A percentile compares a stretch with the other conserved stretches of the same genome.
Evolutionary conservation across 2,888 invertebrate genomes (phyloP).

Genomic region (Perizoma affinitatum): DNA sequence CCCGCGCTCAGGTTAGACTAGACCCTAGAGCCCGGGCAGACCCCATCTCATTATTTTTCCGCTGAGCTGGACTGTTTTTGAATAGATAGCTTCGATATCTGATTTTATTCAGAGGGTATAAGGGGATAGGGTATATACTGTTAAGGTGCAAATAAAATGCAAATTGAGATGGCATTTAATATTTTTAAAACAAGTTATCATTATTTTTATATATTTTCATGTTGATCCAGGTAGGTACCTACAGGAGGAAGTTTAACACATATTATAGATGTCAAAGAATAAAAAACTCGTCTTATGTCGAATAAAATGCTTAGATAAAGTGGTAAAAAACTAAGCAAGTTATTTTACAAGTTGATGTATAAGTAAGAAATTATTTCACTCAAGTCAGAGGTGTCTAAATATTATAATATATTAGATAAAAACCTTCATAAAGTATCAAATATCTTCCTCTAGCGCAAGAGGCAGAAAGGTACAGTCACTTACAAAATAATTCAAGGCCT

Average conservation of each 20-base stretch:
- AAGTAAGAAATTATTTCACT: neutral
- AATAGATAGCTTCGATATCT: constrained; percentile 23
- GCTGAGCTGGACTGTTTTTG: constrained; percentile 34
- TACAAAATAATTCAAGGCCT: constrained; percentile 15
- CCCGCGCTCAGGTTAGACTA: constrained; percentile 7
- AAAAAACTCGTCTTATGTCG: too few relatives aligned
- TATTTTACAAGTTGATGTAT: neutral
- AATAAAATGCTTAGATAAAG: too few relatives aligned
- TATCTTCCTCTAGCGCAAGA: constrained; percentile 30
- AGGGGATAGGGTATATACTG: neutral
- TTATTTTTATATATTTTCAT: too few relatives aligned
- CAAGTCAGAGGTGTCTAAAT: constrained; percentile 6
- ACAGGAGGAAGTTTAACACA: neutral
- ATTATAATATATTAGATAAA: constrained; percentile 11
- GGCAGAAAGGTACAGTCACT: constrained; percentile 34
- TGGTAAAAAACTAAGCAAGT: too few relatives aligned
- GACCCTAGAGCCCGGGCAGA: constrained; percentile 25
- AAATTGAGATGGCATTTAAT: neutral
- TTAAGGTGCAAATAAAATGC: neutral
- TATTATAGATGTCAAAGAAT: too few relatives aligned
- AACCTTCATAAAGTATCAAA: constrained; percentile 33
- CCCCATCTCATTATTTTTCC: constrained; percentile 40
- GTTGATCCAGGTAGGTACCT: neutral
- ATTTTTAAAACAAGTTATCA: too few relatives aligned
- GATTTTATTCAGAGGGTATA: constrained; percentile 7